Percentiles rank a stretch among this genome's conserved stretches.
These are phyloP conservation scores for Chaetodon auriga DNA, from an alignment of 2,113 vertebrate genomes.

Conservation along the genomic window DNA sequence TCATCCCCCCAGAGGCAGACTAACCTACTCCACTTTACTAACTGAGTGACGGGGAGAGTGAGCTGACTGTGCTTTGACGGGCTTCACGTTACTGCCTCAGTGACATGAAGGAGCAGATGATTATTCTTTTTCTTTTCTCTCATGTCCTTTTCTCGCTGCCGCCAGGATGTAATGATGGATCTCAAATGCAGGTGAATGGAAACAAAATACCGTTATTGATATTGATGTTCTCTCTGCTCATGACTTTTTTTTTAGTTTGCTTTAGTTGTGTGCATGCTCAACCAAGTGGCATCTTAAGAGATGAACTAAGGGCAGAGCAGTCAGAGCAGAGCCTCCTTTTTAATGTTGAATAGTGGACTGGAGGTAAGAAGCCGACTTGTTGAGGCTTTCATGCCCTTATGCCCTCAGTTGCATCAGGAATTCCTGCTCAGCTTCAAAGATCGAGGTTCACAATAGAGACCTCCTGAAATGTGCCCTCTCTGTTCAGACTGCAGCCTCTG, in stretches of 20 bases:
- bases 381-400: constrained; percentile 52
- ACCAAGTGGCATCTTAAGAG: not conserved
- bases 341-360: not conserved
- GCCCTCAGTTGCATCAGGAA: constrained; percentile 61
- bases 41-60: constrained; percentile 34
- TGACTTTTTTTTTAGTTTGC: not conserved
- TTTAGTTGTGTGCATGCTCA: constrained; percentile 3
- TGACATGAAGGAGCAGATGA: constrained; percentile 8
- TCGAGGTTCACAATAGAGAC: constrained; percentile 50
- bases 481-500: constrained; percentile 21
- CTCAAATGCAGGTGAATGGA: constrained; percentile 41
- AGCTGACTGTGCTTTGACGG: constrained; percentile 14
- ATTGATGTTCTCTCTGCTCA: not conserved
- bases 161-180: constrained; percentile 32
- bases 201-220: not conserved
- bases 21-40: constrained; percentile 46
- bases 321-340: not conserved
- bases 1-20: constrained; percentile 23
- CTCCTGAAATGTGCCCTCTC: constrained; percentile 33
- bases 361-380: constrained; percentile 11
- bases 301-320: not conserved
- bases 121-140: constrained; percentile 26
- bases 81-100: constrained; percentile 37
- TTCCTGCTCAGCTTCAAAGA: constrained; percentile 67
- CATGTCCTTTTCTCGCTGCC: constrained; percentile 36